Conservation (phyloP, 2,797 vertebrate species). For the Pseudopleuronectes americanus region DNA sequence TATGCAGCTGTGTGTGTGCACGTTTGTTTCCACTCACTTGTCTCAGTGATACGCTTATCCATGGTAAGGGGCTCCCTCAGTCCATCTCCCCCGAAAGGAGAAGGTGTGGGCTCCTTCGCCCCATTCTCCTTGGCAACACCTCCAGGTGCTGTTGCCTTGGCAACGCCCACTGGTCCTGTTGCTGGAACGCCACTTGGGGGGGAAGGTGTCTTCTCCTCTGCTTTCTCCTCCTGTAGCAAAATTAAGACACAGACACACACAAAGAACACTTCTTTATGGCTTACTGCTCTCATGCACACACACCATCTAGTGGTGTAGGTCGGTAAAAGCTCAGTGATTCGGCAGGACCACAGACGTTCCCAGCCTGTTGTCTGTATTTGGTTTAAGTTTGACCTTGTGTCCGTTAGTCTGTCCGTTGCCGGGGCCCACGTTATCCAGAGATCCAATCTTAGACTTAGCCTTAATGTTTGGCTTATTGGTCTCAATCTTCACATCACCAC, state of each 20-base stretch:
- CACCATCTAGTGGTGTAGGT: slow-evolving; percentile 61
- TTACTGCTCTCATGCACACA: not conserved
- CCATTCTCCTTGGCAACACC: slow-evolving; percentile 85
- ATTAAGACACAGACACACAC: slow-evolving; percentile 48
- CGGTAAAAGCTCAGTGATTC: slow-evolving; percentile 58
- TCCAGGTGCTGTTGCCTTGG: slow-evolving; percentile 76
- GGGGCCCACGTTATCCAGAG: slow-evolving; percentile 89
- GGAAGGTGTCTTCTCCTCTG: slow-evolving; percentile 78
- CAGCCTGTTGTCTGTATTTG: not conserved
- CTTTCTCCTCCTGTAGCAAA: slow-evolving; percentile 85
- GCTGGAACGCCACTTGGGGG: slow-evolving; percentile 74
- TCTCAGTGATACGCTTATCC: slow-evolving; percentile 92
- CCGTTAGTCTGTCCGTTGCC: slow-evolving; percentile 84
- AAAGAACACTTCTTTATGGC: not conserved
- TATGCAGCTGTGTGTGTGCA: slow-evolving; percentile 14
- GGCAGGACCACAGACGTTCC: slow-evolving; percentile 32
- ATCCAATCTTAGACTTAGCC: slow-evolving; percentile 91
- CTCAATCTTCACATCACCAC: slow-evolving; percentile 92
- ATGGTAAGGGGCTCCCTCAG: slow-evolving; percentile 89
- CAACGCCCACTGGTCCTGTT: slow-evolving; percentile 66
- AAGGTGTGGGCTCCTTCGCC: slow-evolving; percentile 79
- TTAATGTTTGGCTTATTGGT: slow-evolving; percentile 91
- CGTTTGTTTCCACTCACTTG: slow-evolving; percentile 84
- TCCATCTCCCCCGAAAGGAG: slow-evolving; percentile 83
- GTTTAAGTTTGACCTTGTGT: slow-evolving; percentile 66